Conservation (phyloP, 2,888 invertebrate species). For the Ichneumon xanthorius region DNA sequence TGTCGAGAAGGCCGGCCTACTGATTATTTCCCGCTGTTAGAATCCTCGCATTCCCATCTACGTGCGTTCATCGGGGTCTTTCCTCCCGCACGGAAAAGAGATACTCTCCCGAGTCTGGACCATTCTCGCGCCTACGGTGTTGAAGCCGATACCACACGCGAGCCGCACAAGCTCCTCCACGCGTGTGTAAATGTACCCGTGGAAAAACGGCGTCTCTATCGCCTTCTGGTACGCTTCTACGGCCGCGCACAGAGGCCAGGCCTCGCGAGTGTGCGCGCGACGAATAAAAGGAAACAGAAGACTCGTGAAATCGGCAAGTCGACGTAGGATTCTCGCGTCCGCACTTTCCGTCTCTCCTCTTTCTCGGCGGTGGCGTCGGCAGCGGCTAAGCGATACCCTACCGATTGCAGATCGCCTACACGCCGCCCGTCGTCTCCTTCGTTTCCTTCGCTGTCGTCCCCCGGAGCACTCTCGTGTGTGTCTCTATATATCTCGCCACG, state of each 20-base stretch:
- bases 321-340: conserved; percentile 37
- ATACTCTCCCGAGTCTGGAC: conserved; percentile 20
- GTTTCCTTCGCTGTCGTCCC: conserved; percentile 9
- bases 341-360: conserved; percentile 10
- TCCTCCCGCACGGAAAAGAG: conserved; percentile 21
- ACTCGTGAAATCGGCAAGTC: conserved; percentile 48
- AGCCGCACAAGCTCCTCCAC: conserved; percentile 8
- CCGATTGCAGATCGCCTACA: conserved; percentile 67
- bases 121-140: conserved; percentile 57
- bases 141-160: conserved; percentile 46
- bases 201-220: conserved; percentile 6
- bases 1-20: conserved; percentile 29
- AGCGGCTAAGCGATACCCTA: conserved; percentile 53
- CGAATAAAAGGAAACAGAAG: conserved; percentile 21
- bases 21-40: conserved; percentile 24
- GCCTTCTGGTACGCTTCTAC: background rate
- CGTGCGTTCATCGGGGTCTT: conserved; percentile 36
- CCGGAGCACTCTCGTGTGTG: conserved; percentile 40
- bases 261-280: conserved; percentile 2
- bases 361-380: conserved; percentile 21
- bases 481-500: conserved; percentile 57
- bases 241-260: background rate
- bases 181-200: background rate
- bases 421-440: conserved; percentile 35
- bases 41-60: conserved; percentile 46